Base-by-base conservation (phyloP, 2,113 vertebrate genomes). In the Anguilla japonica region DNA sequence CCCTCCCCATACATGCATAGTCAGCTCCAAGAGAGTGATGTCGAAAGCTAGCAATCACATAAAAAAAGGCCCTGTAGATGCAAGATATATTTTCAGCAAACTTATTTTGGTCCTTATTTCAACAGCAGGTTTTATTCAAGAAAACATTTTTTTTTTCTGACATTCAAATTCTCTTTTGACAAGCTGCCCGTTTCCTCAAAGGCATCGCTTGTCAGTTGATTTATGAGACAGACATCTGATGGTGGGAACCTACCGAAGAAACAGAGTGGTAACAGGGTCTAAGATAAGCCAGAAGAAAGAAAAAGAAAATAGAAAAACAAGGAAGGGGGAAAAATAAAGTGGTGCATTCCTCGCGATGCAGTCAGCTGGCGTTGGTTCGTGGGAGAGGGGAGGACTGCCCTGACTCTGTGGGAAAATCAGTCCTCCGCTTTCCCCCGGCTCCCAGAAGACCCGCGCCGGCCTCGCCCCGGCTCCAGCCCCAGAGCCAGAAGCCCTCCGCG, bases 121-220 rank as follows among this genome's bases (percentile, higher is more conserved):
- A 89, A 91, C 88, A 75, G 85, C 86, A 0, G 81, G 79, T 81
- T 91, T 92, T 92, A 94, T 92, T 90, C 90, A 89, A 93, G 93
- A 90, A 91, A 43, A 84, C 82, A 82, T 78, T 87, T 90, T 89
- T 90, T 89, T 86, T 90, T 87, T 89, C 86, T 91, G 88, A 90
- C 90, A 34, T 75, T 34, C 26, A 11, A 8, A 34, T 75, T 75
- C n/a, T 34, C n/a, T n/a, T 34, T 75, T 29, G 71, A 75, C 26
- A 34, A 11, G 29, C 26, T 29, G 0, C 26, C 71, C 22, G 11
- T 34, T 75, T 75, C 7, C n/a, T 50, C 56, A 15, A 71, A 81
- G 71, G 84, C 60, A 82, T 78, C 83, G 81, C 39, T n/a, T 26
- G 26, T 75, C 22, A 75, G 1, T 2, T 9, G 26, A 34, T 82